Percentiles rank a stretch among this genome's conserved stretches.
Conservation (phyloP, 2,797 vertebrate species). For the Nyctalus aviator region DNA sequence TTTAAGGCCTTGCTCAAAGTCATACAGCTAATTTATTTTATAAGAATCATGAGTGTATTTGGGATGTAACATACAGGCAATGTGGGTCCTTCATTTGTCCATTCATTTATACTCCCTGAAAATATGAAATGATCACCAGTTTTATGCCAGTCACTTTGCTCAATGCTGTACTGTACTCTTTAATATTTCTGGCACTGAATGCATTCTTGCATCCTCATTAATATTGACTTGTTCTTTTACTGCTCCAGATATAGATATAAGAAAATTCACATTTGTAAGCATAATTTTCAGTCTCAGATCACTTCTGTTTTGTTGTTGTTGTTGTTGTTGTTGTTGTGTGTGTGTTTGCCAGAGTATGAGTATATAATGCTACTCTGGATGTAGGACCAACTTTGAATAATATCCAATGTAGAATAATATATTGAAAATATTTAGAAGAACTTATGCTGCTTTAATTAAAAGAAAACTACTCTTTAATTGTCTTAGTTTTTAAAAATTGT, state of each 20-base stretch:
- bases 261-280: neutral
- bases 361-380: neutral
- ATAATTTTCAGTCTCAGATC: neutral
- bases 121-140: constrained; percentile 4
- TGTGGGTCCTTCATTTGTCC: constrained; percentile 13
- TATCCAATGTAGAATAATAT: neutral
- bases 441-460: neutral
- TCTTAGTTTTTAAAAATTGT: neutral
- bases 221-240: neutral
- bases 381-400: neutral
- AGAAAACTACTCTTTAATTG: neutral
- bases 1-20: constrained; percentile 60
- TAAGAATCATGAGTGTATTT: constrained; percentile 6
- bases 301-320: neutral
- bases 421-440: constrained; percentile 13
- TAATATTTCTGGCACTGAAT: constrained; percentile 21
- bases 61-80: neutral
- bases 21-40: constrained; percentile 52
- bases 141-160: neutral
- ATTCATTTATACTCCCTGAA: neutral
- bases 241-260: neutral
- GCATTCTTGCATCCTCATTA: neutral
- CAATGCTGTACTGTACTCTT: neutral
- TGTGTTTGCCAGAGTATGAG: neutral
- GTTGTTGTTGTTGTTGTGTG: neutral